Percentiles rank a stretch among this genome's conserved stretches.
These are phyloP conservation scores for Drosophila leonis DNA, from an alignment of 2,888 invertebrate species.

Conservation along the genomic window DNA sequence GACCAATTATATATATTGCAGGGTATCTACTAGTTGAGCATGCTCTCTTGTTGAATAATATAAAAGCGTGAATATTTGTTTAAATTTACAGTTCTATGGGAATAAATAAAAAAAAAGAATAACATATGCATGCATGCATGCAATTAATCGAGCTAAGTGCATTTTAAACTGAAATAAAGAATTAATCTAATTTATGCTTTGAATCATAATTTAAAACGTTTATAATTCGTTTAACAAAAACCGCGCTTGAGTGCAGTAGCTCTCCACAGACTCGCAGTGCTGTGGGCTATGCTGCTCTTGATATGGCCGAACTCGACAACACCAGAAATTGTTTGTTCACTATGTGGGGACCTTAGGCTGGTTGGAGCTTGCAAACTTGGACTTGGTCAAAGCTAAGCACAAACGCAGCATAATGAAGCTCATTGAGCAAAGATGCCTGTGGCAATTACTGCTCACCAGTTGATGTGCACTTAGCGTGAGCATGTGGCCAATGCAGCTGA, in stretches of 20 bases:
- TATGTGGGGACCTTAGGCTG: constrained; percentile 26
- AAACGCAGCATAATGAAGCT: constrained; percentile 54
- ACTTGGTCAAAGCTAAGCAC: constrained; percentile 28
- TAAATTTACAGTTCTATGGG: constrained; percentile 28
- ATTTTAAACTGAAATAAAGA: constrained; percentile 6
- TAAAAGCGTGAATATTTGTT: constrained; percentile 43
- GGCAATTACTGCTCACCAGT: constrained; percentile 30
- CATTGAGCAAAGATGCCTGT: constrained; percentile 45
- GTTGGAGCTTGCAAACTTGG: constrained; percentile 5
- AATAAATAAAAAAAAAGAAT: constrained; percentile 6
- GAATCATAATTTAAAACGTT: constrained; percentile 1
- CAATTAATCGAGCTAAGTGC: constrained; percentile 36
- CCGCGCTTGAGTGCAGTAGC: neutral
- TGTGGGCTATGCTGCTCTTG: neutral
- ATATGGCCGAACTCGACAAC: constrained; percentile 1
- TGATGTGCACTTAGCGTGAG: constrained; percentile 14
- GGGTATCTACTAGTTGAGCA: neutral
- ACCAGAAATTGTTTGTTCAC: constrained; percentile 34
- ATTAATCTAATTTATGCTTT: constrained; percentile 18
- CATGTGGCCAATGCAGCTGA: constrained; percentile 9
- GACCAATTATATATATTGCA: too few species aligned
- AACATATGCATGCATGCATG: constrained; percentile 11
- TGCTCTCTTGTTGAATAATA: constrained; percentile 20
- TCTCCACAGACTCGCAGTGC: neutral
- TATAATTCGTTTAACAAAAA: neutral